Base-by-base conservation (phyloP, 2,888 invertebrate genomes). In the Mechanitis mazaeus region DNA sequence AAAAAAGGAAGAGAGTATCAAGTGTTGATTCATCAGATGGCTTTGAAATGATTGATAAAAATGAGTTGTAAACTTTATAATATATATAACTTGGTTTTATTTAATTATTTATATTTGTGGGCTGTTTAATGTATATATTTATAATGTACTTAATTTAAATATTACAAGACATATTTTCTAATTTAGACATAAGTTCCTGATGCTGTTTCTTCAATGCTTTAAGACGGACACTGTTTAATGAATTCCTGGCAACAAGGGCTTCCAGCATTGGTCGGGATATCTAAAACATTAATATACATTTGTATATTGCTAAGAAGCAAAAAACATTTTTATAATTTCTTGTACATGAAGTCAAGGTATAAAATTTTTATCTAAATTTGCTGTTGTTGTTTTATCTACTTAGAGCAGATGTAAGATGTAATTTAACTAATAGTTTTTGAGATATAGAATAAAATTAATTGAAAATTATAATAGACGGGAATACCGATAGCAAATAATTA, bases 231-330 rank as follows among this genome's bases (percentile, higher is more conserved):
- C 73, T 78, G 68, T 87, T 85, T 6, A 89, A 73, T 62, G 77
- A 75, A 75, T 90, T 91, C 69, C 89, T 79, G 45, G 89, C 85
- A 54, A 87, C 86, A 64, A 91, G 80, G 46, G 84, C 85, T 72
- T 91, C 90, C 65, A 91, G 71, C 90, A 90, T 89, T 28, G 91
- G 91, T 64, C 89, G 79, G 28, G 90, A 90, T 81, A 89, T 85
- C 90, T 91, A 80, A 65, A 81, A 83, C 56, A 47, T 7, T 42
- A 42, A 42, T 42, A 42, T 42, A 42, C 9, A 5, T 42, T 9
- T 42, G 11, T 42, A 9, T 42, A 42, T 42, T 42, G 1, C 3
- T 42, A 42, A 42, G 11, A 7, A 11, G 42, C 7, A 11, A 11
- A 42, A 42, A 9, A 3, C 3, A 42, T 11, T 42, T 42, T 9